phyloP scores from a whole-genome alignment of 2,797 vertebrate species.

The Microctenopoma lineatum region DNA sequence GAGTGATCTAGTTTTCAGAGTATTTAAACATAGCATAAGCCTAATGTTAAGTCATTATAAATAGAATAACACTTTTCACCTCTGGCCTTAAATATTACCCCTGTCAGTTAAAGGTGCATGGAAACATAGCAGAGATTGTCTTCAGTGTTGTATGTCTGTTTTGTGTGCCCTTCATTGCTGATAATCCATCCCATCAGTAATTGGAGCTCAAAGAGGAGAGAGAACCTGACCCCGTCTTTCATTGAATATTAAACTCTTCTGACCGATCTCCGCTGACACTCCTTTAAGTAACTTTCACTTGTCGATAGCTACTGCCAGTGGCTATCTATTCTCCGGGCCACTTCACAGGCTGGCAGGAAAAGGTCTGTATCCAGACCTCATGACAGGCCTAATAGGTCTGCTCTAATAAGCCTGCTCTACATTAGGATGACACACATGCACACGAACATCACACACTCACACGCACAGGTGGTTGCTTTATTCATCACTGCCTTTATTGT shows the following conservation, averaged over 20 bases:
- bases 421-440: conserved; percentile 37
- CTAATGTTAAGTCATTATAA: conserved; percentile 12
- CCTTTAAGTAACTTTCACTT: conserved; percentile 80
- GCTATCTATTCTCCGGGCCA: conserved; percentile 51
- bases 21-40: conserved; percentile 1
- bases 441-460: conserved; percentile 14
- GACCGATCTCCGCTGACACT: conserved; percentile 67
- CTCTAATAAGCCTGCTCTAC: conserved; percentile 40
- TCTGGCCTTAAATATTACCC: conserved; percentile 21
- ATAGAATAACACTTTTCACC: conserved; percentile 1
- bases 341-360: conserved; percentile 42
- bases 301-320: conserved; percentile 49
- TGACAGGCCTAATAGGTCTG: conserved; percentile 53
- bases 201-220: conserved; percentile 62
- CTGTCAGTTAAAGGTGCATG: conserved; percentile 22
- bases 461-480: conserved; percentile 30
- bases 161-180: conserved; percentile 31
- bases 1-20: not conserved
- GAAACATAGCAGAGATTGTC: conserved; percentile 34
- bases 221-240: conserved; percentile 72
- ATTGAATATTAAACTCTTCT: conserved; percentile 77
- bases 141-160: conserved; percentile 5
- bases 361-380: conserved; percentile 35
- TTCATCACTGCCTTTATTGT: conserved; percentile 30
- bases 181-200: conserved; percentile 57